Evolutionary conservation across 1,140 invertebrate species (phyloP).

Genomic region (Wasmannia auropunctata): DNA sequence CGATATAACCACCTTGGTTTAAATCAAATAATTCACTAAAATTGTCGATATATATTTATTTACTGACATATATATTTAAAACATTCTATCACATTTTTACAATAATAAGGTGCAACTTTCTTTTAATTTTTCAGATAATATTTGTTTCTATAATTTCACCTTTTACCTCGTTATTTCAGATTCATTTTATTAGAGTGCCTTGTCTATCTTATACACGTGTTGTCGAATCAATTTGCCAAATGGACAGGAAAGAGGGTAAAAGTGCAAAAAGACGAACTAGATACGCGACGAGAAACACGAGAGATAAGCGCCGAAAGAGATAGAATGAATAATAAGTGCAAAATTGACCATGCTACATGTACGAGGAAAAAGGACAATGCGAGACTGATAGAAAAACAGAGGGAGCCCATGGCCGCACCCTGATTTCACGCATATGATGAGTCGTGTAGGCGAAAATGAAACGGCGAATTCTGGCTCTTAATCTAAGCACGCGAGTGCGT

Average conservation of each 20-base stretch:
- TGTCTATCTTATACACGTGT: slow-evolving; percentile 16
- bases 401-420: slow-evolving; percentile 69
- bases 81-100: not conserved
- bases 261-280: slow-evolving; percentile 19
- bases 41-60: not conserved
- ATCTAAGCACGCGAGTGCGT: slow-evolving; percentile 57
- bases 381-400: slow-evolving; percentile 47
- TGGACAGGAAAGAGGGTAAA: slow-evolving; percentile 51
- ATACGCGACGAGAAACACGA: slow-evolving; percentile 23
- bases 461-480: slow-evolving; percentile 17
- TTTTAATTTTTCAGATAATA: not conserved
- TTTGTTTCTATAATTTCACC: not conserved
- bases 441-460: slow-evolving; percentile 59
- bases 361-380: slow-evolving; percentile 13
- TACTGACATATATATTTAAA: not conserved
- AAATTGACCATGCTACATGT: slow-evolving; percentile 26
- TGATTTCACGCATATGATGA: slow-evolving; percentile 72
- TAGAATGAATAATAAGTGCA: slow-evolving; percentile 33
- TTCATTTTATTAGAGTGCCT: slow-evolving; percentile 14
- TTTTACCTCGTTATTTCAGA: slow-evolving; percentile 7
- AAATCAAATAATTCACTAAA: not conserved
- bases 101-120: not conserved
- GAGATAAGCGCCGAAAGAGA: slow-evolving; percentile 29
- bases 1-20: not conserved
- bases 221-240: slow-evolving; percentile 78